Evolutionary conservation across 92 coral and sea anemone species (phyloP), one percentile per base, ranked within the genome.

Genomic region (Actinernus sp.): DNA sequence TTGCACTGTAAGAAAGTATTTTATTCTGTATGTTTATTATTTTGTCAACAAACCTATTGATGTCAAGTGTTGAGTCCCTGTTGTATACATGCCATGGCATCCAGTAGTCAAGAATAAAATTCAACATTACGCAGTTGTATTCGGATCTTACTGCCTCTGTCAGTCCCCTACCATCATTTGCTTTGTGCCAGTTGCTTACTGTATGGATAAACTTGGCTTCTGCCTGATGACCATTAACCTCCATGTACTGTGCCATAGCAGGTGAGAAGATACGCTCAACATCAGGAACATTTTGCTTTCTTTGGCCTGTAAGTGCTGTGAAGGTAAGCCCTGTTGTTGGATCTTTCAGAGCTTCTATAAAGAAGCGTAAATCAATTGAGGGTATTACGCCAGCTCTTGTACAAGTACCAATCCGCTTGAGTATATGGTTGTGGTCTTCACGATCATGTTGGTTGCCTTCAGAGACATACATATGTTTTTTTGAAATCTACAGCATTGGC

Each of bases 401-500:
- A 32, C 68, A 43, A 22, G 16, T 29, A 2, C 47, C 49, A 1
- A 76, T 44, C 28, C 76, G 22, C 28, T 66, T 76, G 11, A 77
- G 58, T n/a, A 77, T 7, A 32, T 77, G 84, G 32, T 57, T 56
- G 40, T 67, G 76, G 29, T 67, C 84, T 48, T 66, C 84, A 7
- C 72, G 28, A 19, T 73, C 50, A 20, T 73, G 60, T 8, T 0
- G 53, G 29, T 68, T 76, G 21, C 34, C 45, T 80, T 88, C 95
- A 20, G 90, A 80, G 66, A 76, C 86, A 55, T 83, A 83, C 12
- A 82, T 50, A 31, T 64, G 37, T 19, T 24, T 43, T 12, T 39
- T 20, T n/a, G 62, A 80, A 86, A 34, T 86, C 63, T 16, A 73
- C 83, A 60, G 78, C 77, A 73, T 73, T 83, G 20, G 21, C 52